A percentile compares a stretch with the other conserved stretches of the same genome.
Conservation (phyloP, 2,113 vertebrate genomes). For the Lasiurus cinereus region DNA sequence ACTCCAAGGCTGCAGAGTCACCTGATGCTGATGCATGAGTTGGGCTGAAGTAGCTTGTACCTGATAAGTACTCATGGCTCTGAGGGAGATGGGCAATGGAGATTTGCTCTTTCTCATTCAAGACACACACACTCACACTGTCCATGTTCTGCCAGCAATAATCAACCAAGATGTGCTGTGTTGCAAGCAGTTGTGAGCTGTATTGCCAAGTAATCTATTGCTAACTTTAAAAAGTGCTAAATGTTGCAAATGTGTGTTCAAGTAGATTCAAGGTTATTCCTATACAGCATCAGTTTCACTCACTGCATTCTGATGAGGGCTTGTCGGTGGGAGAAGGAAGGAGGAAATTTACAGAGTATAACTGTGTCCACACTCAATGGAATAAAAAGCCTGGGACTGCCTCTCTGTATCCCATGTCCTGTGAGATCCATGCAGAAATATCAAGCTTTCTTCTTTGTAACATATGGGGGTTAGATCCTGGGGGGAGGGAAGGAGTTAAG, state of each 20-base stretch:
- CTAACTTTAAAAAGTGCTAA: constrained; percentile 51
- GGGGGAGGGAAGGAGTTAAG: not conserved
- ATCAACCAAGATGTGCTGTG: not conserved
- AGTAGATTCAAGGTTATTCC: constrained; percentile 59
- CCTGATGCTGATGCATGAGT: accelerated
- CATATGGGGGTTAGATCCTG: too few relatives aligned
- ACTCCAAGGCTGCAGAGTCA: not conserved
- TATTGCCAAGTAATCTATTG: constrained; percentile 14
- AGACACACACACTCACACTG: not conserved
- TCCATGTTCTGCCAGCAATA: not conserved
- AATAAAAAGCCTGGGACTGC: not conserved
- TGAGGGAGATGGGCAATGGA: not conserved
- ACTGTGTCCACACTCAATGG: accelerated
- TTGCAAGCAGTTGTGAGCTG: not conserved
- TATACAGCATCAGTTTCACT: not conserved
- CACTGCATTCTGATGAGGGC: constrained; percentile 34
- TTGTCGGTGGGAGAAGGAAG: not conserved
- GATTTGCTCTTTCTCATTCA: not conserved
- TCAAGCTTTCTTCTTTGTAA: not conserved
- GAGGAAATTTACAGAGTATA: not conserved
- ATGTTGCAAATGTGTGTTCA: not conserved
- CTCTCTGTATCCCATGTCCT: not conserved
- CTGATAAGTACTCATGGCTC: not conserved
- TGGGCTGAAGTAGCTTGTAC: not conserved
- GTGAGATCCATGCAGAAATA: accelerated